Conservation (phyloP, 2,797 vertebrate species). For the Oryzias sinensis region DNA sequence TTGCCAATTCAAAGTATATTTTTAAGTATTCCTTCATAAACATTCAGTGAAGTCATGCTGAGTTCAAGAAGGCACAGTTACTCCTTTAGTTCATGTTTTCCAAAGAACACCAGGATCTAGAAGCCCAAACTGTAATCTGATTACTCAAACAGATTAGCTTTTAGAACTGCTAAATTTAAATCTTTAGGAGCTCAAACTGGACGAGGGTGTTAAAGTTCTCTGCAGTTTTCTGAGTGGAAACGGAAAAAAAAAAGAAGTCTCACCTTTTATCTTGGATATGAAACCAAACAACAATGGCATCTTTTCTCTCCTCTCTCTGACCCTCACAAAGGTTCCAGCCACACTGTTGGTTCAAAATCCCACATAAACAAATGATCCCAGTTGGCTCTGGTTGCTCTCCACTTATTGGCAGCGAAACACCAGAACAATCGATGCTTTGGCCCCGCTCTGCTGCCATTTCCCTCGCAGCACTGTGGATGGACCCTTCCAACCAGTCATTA, state of each 20-base stretch:
- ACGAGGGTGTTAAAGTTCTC: too few relatives aligned
- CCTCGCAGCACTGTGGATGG: constrained; percentile 45
- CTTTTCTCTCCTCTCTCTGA: constrained; percentile 5
- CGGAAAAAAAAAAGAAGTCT: constrained; percentile 20
- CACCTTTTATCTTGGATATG: constrained; percentile 62
- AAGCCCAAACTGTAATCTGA: too few relatives aligned
- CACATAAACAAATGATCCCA: constrained; percentile 24
- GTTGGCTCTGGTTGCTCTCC: constrained; percentile 14
- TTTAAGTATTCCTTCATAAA: too few relatives aligned
- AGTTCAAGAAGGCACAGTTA: too few relatives aligned
- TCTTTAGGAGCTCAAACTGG: too few relatives aligned
- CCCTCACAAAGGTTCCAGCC: background rate
- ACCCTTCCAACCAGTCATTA: constrained; percentile 24
- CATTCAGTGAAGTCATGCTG: too few relatives aligned
- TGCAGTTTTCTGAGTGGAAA: background rate
- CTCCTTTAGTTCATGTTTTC: too few relatives aligned
- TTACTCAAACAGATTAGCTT: too few relatives aligned
- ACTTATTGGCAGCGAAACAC: constrained; percentile 38
- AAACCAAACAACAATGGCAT: constrained; percentile 25
- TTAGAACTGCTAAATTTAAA: too few relatives aligned
- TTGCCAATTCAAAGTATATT: too few relatives aligned
- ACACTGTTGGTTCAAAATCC: constrained; percentile 18
- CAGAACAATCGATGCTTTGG: constrained; percentile 57
- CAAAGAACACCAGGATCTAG: too few relatives aligned
- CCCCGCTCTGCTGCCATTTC: constrained; percentile 45